A percentile compares a stretch with the other conserved stretches of the same genome.
Conservation (phyloP, 2,888 invertebrate genomes). For the Linnaemya tessellans region DNA sequence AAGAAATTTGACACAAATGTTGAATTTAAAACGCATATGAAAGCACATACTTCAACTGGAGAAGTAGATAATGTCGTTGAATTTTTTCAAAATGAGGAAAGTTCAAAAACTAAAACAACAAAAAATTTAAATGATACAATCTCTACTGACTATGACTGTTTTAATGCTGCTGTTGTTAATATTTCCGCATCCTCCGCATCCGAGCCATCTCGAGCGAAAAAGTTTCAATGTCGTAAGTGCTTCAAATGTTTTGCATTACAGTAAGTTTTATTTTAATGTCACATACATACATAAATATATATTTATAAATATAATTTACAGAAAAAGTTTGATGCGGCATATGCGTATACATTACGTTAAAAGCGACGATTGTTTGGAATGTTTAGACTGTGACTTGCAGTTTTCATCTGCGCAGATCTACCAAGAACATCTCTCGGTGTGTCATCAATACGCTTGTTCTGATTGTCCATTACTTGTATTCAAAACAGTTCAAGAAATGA, state of each 20-base stretch:
- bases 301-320: slow-evolving; percentile 41
- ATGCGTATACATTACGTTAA: slow-evolving; percentile 70
- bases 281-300: background rate
- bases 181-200: slow-evolving; percentile 72
- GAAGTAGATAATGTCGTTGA: slow-evolving; percentile 41
- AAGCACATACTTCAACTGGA: slow-evolving; percentile 74
- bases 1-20: slow-evolving; percentile 75
- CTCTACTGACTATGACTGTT: slow-evolving; percentile 55
- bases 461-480: slow-evolving; percentile 68
- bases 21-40: slow-evolving; percentile 77
- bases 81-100: slow-evolving; percentile 30
- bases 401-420: slow-evolving; percentile 56
- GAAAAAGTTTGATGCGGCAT: slow-evolving; percentile 74
- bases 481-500: slow-evolving; percentile 65
- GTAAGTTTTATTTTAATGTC: slow-evolving; percentile 72
- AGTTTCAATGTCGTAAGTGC: slow-evolving; percentile 79
- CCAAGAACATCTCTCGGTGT: slow-evolving; percentile 59
- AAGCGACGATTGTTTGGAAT: slow-evolving; percentile 58
- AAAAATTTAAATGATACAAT: slow-evolving; percentile 16
- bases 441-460: slow-evolving; percentile 67
- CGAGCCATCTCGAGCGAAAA: slow-evolving; percentile 74
- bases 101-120: background rate
- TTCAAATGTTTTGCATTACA: slow-evolving; percentile 79
- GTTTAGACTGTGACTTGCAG: slow-evolving; percentile 65
- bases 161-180: slow-evolving; percentile 72